Evolutionary conservation across 2,113 vertebrate species (phyloP).

Genomic region (Brachyhypopomus occidentalis): DNA sequence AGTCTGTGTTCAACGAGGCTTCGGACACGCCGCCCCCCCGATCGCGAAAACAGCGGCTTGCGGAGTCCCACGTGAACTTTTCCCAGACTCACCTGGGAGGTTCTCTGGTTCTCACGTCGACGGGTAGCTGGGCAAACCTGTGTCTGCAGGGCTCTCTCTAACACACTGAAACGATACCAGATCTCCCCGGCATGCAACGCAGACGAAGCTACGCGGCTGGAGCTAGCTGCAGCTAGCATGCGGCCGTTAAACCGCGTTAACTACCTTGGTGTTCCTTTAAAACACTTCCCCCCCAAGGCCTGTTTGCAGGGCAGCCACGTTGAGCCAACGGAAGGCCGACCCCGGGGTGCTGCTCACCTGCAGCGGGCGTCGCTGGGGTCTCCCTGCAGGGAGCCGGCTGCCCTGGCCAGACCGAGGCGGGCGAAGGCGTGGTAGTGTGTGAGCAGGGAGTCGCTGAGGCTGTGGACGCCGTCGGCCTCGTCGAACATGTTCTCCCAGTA

Average conservation of each 20-base stretch:
- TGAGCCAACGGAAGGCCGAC: too few relatives aligned
- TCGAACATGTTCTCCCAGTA: slow-evolving; percentile 96
- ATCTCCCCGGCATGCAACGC: too few relatives aligned
- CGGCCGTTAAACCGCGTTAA: too few relatives aligned
- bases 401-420: slow-evolving; percentile 84
- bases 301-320: too few relatives aligned
- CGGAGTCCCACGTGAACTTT: background rate
- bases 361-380: slow-evolving; percentile 85
- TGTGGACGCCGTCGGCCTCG: slow-evolving; percentile 84
- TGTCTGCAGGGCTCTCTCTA: too few relatives aligned
- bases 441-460: slow-evolving; percentile 83
- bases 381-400: slow-evolving; percentile 77
- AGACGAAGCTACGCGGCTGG: too few relatives aligned
- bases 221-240: too few relatives aligned
- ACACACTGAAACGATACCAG: too few relatives aligned
- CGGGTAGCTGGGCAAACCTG: too few relatives aligned
- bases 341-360: slow-evolving; percentile 75
- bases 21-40: background rate
- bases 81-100: background rate
- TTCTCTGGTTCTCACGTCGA: background rate
- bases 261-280: too few relatives aligned
- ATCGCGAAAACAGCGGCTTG: slow-evolving; percentile 6
- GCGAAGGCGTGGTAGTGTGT: slow-evolving; percentile 90
- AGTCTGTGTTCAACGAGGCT: background rate
- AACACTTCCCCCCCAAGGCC: too few relatives aligned